Base-by-base conservation (phyloP, 2,797 vertebrate genomes). In the Sebastiscus albofasciatus region DNA sequence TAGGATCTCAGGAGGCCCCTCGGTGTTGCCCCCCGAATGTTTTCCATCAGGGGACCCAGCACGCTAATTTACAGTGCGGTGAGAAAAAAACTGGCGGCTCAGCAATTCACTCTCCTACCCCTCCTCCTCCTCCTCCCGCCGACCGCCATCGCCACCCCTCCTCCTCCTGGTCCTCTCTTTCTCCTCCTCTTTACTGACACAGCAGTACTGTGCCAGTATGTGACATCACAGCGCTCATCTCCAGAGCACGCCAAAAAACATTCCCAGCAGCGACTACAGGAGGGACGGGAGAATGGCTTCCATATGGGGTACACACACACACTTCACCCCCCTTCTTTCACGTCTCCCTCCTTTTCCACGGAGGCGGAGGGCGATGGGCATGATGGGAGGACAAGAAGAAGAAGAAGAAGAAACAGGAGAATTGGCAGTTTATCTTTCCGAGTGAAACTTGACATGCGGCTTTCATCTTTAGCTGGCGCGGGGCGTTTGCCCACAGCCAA, bases 201-300 rank as follows among this genome's bases (percentile, higher is more conserved):
- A 90, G 90, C 92, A 90, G 80, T 82, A 68, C 79, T 78, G 67
- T 87, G 90, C 91, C 91, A 90, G 81, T 34, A 56, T 83, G 82
- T 92, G 92, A 94, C 93, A 93, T 93, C 92, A 94, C 90, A 31
- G 70, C 66, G 16, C 87, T 87, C 90, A 88, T 93, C 91, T 88
- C 88, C 85, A 88, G 81, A 84, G 85, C 88, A 82, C 59, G 59
- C 79, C 90, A 81, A 85, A 67, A 90, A 90, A 88, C 89, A 81
- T 87, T 88, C 87, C 85, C 88, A 90, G 81, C 87, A 85, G 72
- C 13, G 24, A 82, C 56, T 58, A 56, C 56, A 79, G 83, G 70
- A 58, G 81, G 75, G 79, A 80, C 20, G 24, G 54, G 29, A 77
- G 79, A 94, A 95, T 93, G 82, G 67, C 86, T 95, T 93, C 92